Evolutionary conservation across 2,888 invertebrate species (phyloP).

Genomic region (Celastrina argiolus): DNA sequence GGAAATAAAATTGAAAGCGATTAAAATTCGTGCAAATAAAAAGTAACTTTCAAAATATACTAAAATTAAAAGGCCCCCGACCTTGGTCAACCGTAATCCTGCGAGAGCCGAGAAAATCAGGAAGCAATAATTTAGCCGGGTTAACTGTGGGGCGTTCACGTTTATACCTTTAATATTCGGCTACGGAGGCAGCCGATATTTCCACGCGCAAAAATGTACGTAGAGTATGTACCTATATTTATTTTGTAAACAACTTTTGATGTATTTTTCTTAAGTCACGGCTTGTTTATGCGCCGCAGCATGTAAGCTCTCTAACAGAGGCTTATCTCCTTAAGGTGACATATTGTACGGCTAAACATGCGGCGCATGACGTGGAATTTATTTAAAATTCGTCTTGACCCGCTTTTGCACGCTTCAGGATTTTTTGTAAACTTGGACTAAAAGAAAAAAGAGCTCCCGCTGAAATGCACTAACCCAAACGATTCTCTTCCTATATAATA

Average conservation of each 20-base stretch:
- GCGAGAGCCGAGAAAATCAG: slow-evolving; percentile 1
- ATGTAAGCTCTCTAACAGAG: slow-evolving; percentile 23
- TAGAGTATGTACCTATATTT: neutral
- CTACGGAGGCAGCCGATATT: neutral
- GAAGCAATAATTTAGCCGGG: neutral
- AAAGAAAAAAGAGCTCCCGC: neutral
- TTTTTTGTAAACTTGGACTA: neutral
- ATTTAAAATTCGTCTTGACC: slow-evolving; percentile 23
- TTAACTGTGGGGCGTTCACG: neutral
- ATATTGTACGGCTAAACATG: slow-evolving; percentile 22
- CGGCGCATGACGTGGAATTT: slow-evolving; percentile 22
- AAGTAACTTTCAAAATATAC: neutral
- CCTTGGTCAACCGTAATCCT: slow-evolving; percentile 6
- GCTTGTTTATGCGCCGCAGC: slow-evolving; percentile 24
- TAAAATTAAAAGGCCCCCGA: neutral
- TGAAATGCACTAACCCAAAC: neutral
- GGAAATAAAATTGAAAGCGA: neutral
- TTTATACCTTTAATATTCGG: neutral
- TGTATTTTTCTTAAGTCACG: slow-evolving; percentile 14
- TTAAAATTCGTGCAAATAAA: neutral
- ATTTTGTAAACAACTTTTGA: slow-evolving; percentile 14
- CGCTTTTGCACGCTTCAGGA: neutral
- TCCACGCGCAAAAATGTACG: neutral
- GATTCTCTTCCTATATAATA: neutral
- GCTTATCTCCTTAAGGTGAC: slow-evolving; percentile 24